Conservation (phyloP, 2,113 vertebrate species). For the Platanista minor region DNA sequence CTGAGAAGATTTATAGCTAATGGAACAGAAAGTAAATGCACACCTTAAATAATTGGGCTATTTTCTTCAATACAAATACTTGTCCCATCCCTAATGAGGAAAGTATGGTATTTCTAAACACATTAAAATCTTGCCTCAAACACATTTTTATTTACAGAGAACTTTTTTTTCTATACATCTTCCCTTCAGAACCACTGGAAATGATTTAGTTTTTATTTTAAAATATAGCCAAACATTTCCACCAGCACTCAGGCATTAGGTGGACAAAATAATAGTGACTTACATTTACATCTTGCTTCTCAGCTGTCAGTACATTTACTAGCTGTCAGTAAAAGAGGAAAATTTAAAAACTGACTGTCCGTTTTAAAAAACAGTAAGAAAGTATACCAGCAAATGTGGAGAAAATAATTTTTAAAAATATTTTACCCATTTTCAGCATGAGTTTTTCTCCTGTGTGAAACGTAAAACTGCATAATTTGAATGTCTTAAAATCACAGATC, state of each 20-base stretch:
- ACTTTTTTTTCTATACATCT: neutral
- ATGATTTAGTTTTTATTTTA: constrained; percentile 55
- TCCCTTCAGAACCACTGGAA: neutral
- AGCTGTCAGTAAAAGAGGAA: constrained; percentile 69
- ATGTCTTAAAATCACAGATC: constrained; percentile 40
- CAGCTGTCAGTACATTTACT: constrained; percentile 65
- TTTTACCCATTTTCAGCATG: constrained; percentile 37
- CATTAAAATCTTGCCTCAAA: neutral
- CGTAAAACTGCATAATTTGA: constrained; percentile 46
- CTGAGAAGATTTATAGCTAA: constrained; percentile 26
- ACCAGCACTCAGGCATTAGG: constrained; percentile 11
- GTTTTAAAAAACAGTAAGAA: constrained; percentile 49
- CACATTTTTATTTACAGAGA: constrained; percentile 21
- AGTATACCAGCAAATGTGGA: constrained; percentile 23
- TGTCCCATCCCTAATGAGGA: neutral
- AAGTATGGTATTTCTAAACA: neutral
- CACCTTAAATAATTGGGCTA: constrained; percentile 14
- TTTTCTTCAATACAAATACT: neutral
- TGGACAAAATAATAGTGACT: constrained; percentile 66
- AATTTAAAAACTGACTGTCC: constrained; percentile 60
- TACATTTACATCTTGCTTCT: constrained; percentile 65
- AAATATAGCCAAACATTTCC: constrained; percentile 33
- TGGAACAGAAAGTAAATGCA: constrained; percentile 13
- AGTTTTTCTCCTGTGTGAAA: constrained; percentile 44
- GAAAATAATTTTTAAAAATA: constrained; percentile 60